These are phyloP conservation scores for Rostratula benghalensis DNA, from an alignment of 2,113 vertebrate genomes.

Conservation along the genomic window DNA sequence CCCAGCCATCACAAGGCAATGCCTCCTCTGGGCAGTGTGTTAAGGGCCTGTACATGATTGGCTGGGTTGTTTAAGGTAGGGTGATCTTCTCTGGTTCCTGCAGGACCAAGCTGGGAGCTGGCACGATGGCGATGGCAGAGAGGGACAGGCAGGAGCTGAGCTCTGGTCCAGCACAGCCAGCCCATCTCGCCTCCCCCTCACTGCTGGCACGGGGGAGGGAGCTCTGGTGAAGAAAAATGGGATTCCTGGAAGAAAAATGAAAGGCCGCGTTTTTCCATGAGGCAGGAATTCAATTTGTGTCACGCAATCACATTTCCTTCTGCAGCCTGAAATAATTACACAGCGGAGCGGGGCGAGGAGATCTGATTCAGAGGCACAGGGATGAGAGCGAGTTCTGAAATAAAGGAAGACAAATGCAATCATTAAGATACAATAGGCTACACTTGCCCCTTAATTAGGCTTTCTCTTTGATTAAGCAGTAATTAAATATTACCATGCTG, in stretches of 20 bases:
- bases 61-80: neutral
- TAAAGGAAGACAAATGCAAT: slow-evolving; percentile 63
- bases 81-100: neutral
- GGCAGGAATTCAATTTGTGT: slow-evolving; percentile 53
- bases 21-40: neutral
- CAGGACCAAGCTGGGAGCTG: neutral
- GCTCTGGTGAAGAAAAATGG: neutral
- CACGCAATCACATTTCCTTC: slow-evolving; percentile 51
- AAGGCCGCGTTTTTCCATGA: neutral
- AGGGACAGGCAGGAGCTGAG: neutral
- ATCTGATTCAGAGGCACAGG: slow-evolving; percentile 48
- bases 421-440: slow-evolving; percentile 59
- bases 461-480: slow-evolving; percentile 66
- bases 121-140: neutral
- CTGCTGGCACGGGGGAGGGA: neutral
- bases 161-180: neutral
- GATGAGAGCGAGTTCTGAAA: slow-evolving; percentile 37
- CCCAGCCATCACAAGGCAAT: neutral
- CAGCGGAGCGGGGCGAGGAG: neutral
- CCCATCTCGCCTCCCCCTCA: neutral
- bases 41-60: neutral
- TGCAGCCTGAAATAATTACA: slow-evolving; percentile 59
- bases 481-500: slow-evolving; percentile 64
- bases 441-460: slow-evolving; percentile 65
- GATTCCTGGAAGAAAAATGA: neutral